Percentiles rank a stretch among this genome's conserved stretches.
Evolutionary conservation across 2,113 vertebrate species (phyloP).

Genomic region (Poicephalus meyeri): DNA sequence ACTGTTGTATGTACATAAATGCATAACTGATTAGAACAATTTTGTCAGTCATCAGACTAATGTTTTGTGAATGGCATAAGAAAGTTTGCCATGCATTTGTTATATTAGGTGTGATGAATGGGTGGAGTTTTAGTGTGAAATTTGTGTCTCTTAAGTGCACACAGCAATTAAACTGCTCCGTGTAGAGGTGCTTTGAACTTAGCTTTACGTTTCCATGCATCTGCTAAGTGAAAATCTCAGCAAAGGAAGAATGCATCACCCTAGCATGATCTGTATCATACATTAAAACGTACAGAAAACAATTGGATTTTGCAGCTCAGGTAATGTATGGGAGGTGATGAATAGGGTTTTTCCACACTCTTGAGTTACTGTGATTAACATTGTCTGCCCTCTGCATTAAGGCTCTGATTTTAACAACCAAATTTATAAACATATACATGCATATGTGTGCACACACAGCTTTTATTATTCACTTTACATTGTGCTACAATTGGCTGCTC

Average conservation of each 20-base stretch:
- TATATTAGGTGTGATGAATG: neutral
- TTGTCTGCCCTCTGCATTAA: neutral
- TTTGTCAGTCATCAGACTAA: neutral
- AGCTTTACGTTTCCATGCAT: neutral
- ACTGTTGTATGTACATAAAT: neutral
- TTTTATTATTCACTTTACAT: accelerated
- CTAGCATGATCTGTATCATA: neutral
- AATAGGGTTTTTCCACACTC: neutral
- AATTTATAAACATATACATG: accelerated
- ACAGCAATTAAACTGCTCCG: neutral
- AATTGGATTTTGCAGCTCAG: accelerated
- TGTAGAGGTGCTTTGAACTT: neutral
- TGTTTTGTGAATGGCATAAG: neutral
- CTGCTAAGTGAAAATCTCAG: neutral
- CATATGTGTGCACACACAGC: accelerated
- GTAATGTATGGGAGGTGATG: neutral
- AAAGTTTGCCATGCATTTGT: neutral
- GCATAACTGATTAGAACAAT: neutral
- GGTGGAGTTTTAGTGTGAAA: neutral
- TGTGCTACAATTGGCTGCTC: neutral
- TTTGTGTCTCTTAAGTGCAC: neutral
- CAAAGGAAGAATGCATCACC: neutral
- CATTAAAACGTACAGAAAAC: neutral
- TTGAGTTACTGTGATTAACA: neutral
- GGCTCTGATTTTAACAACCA: neutral